Evolutionary conservation across 2,888 invertebrate species (phyloP), one percentile per base, ranked within the genome.

Genomic region (Seira sanloemensis): DNA sequence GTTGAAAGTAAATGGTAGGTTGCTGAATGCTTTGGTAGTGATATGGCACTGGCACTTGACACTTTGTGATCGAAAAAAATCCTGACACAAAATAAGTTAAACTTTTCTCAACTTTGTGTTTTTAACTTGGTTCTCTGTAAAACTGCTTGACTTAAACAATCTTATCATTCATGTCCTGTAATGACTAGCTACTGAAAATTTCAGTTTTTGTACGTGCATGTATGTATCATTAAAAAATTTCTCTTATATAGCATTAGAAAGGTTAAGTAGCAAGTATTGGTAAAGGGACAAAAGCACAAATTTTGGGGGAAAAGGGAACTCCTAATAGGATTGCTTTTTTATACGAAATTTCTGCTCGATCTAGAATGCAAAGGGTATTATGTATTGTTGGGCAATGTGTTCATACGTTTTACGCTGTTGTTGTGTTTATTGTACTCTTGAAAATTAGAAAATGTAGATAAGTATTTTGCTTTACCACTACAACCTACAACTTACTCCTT

Each of bases 401-500:
- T n/a, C n/a, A n/a, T 16, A 12, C 68, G 68, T n/a, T 68, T 26
- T 68, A 62, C 18, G 12, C 62, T 62, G 9, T n/a, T n/a, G n/a
- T n/a, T 67, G 67, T 23, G 21, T 73, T 71, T 75, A 69, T 62
- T 81, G 73, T 46, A 71, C 71, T 50, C 16, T 2, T 2, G 2
- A 50, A 50, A 50, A 50, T 50, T 50, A 50, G 50, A 50, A n/a
- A n/a, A n/a, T n/a, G n/a, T n/a, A n/a, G n/a, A n/a, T n/a, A n/a
- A n/a, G n/a, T n/a, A n/a, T 21, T 78, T 26, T 27, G 66, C 25
- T 74, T 67, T 74, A 21, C 12, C 24, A 18, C 37, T 2, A 12
- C 54, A 4, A 16, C 54, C 74, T 68, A 74, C 74, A 71, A 18
- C 27, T 69, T 81, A 81, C 68, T 46, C 68, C n/a, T 50, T 50